Conservation (phyloP, 2,888 invertebrate species). For the Notodonta dromedarius region DNA sequence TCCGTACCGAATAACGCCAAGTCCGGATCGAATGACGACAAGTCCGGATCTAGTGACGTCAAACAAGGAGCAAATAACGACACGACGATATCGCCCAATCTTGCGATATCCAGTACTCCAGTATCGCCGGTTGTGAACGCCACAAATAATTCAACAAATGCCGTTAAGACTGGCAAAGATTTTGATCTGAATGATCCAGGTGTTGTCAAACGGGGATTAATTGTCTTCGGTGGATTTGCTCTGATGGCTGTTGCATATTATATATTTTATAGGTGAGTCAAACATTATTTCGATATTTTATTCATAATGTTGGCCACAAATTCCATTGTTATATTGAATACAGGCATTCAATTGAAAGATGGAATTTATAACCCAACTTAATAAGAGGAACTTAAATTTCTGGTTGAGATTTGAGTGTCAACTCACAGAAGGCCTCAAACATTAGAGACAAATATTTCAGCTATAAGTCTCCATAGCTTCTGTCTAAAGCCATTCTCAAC, state of each 20-base stretch:
- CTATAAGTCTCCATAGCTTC: too few species aligned
- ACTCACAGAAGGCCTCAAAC: too few species aligned
- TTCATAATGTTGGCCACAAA: too few species aligned
- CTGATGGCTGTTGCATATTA: slow-evolving; percentile 74
- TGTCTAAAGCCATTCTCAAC: too few species aligned
- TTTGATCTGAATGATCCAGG: slow-evolving; percentile 68
- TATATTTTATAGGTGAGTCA: slow-evolving; percentile 74
- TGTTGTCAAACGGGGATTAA: slow-evolving; percentile 72
- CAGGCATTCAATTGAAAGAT: too few species aligned
- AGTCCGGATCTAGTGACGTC: neutral
- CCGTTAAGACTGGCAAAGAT: slow-evolving; percentile 42
- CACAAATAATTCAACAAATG: slow-evolving; percentile 28
- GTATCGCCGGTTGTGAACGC: slow-evolving; percentile 11
- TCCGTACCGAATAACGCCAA: neutral
- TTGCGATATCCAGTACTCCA: slow-evolving; percentile 11
- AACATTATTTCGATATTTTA: too few species aligned
- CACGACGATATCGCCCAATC: slow-evolving; percentile 20
- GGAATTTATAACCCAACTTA: too few species aligned
- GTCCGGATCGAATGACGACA: neutral
- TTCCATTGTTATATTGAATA: too few species aligned
- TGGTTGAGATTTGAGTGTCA: too few species aligned
- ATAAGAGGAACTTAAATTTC: too few species aligned
- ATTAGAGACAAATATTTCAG: too few species aligned
- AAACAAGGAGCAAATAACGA: slow-evolving; percentile 6
- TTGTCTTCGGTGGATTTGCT: slow-evolving; percentile 78